Base-by-base conservation (phyloP, 2,113 vertebrate species). In the Xiphophorus maculatus region DNA sequence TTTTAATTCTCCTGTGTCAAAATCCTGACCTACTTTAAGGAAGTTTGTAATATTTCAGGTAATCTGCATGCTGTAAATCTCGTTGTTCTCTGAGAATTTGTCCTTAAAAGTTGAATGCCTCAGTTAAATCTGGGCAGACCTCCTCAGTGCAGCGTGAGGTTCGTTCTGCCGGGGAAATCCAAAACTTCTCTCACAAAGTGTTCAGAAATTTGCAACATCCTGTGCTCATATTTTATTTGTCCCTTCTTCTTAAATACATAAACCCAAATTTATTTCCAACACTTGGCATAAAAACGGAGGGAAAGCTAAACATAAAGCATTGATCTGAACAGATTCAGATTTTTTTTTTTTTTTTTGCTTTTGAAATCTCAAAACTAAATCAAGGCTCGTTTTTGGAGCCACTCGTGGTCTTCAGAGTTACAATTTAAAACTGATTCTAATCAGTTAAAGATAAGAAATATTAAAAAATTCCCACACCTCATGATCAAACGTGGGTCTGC, bases 401-500 rank as follows among this genome's bases (percentile, higher is more conserved):
- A 48, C 15, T 48, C 1, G 4, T 48, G 17, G 44, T 19, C 22
- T 15, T 48, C 15, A 0, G 44, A 6, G 17, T 48, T 19, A 5
- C 48, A 25, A 22, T 54, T 37, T 54, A 54, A 28, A 54, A 54
- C 17, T 25, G 19, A 19, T 22, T 8, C 19, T 17, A 51, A 54
- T 54, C 17, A 54, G 7, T 54, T 19, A 19, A 54, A 54, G n/a
- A 27, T 6, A n/a, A 35, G 58, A 44, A 33, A 69, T 29, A 35
- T 0, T 0, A 12, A 37, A 11, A 37, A 17, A 13, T 51, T 27
- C 69, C n/a, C 22, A 60, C 51, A 27, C 6, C 5, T 35, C 9
- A 33, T 40, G n/a, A 63, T 62, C 64, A 74, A 77, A 9, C 60
- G 33, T 44, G 66, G 51, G 29, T 61, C 71, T 7, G 3, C 44